Base-by-base conservation (phyloP, 1,140 invertebrate genomes). In the Pararge aegeria region DNA sequence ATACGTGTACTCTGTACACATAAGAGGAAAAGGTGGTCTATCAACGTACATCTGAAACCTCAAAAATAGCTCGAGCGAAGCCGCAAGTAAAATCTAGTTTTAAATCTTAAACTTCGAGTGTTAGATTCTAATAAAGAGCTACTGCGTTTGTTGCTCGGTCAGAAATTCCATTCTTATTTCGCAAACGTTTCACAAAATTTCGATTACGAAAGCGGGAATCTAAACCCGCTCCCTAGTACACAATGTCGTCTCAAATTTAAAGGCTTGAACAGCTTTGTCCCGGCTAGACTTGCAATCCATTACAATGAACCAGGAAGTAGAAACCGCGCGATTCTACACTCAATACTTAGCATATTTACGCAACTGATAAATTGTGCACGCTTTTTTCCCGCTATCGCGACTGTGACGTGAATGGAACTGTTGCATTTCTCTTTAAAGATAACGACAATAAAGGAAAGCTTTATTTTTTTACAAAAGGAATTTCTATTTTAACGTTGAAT, bases 241-340 rank as follows among this genome's bases (percentile, higher is more conserved):
- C 64, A 29, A 30, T 46, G 46, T 60, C 18, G 56, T 40, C 40
- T 18, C 13, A 50, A 37, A 54, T 55, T 67, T 49, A 75, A 76
- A 68, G 70, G 71, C 72, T 77, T 69, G 70, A 82, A 73, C 73
- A 68, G 70, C 74, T 82, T 81, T 83, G 79, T 82, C 80, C 83
- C 78, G 67, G 75, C 80, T 81, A 85, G 80, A 83, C 80, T 78
- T 75, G 77, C 83, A 88, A 86, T 88, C 78, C 79, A 83, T 88
- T 76, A 79, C 73, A 78, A 68, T 58, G 69, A 66, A 59, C 59
- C 71, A 74, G 76, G 75, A 83, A 83, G 70, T 62, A 64, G 71
- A 69, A 71, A 73, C 68, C 18, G 18, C 18, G 42, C 42, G 42
- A 46, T 46, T 46, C 42, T 73, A 80, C 73, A 73, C 59, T 66